A percentile compares a stretch with the other conserved stretches of the same genome.
phyloP scores from a whole-genome alignment of 2,113 vertebrate species.

The Nannobrachium achirus region DNA sequence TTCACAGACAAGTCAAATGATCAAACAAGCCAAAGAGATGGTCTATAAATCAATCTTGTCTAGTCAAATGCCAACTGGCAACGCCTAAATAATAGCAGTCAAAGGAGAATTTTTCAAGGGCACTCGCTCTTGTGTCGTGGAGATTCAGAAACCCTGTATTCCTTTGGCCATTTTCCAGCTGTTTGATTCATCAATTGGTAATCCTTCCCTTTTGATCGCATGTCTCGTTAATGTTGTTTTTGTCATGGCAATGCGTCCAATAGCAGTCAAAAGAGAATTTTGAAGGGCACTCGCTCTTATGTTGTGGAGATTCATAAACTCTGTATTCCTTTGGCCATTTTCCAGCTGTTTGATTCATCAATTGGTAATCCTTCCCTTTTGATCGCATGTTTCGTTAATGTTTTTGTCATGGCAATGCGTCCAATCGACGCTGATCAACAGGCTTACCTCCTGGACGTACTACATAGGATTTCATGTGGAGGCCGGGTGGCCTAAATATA shows the following conservation, averaged over 20 bases:
- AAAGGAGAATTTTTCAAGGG: slow-evolving; percentile 17
- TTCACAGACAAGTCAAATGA: background rate
- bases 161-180: slow-evolving; percentile 16
- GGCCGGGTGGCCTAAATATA: slow-evolving; percentile 25
- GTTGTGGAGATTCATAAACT: slow-evolving; percentile 37
- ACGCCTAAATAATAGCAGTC: slow-evolving; percentile 40
- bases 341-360: slow-evolving; percentile 49
- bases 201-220: slow-evolving; percentile 58
- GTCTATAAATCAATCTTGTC: slow-evolving; percentile 30
- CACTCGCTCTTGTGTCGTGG: slow-evolving; percentile 40
- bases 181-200: slow-evolving; percentile 59
- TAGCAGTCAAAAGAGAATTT: slow-evolving; percentile 22
- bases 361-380: slow-evolving; percentile 57
- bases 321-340: slow-evolving; percentile 27
- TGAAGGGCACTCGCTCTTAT: slow-evolving; percentile 40
- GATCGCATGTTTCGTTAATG: slow-evolving; percentile 49
- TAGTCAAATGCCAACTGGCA: slow-evolving; percentile 36
- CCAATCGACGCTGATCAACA: slow-evolving; percentile 25
- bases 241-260: too few species aligned
- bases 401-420: too few species aligned
- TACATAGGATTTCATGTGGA: slow-evolving; percentile 9
- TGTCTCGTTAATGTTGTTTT: slow-evolving; percentile 65
- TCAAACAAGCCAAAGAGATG: slow-evolving; percentile 9
- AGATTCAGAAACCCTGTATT: slow-evolving; percentile 38
- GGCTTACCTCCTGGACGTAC: slow-evolving; percentile 25